phyloP scores from a whole-genome alignment of 2,888 invertebrate genomes.

The Andrena fulva region DNA sequence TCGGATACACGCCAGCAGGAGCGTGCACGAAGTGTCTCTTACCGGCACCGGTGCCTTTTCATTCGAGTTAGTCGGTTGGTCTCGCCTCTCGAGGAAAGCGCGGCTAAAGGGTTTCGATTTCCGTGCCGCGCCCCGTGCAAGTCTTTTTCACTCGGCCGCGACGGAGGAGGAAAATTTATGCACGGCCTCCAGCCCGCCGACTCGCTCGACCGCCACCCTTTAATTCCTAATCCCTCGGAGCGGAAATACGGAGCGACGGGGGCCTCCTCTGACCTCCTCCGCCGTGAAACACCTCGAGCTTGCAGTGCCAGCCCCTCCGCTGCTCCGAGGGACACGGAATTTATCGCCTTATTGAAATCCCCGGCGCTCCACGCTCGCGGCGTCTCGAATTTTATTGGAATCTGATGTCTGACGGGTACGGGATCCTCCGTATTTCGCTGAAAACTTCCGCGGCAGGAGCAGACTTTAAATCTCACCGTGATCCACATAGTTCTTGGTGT shows the following conservation, averaged over 20 bases:
- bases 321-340: too few species aligned
- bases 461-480: too few species aligned
- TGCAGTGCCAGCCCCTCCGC: too few species aligned
- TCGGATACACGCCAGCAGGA: conserved; percentile 68
- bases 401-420: too few species aligned
- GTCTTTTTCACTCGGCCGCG: conserved; percentile 37
- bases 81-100: conserved; percentile 65
- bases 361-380: too few species aligned
- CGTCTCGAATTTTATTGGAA: too few species aligned
- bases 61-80: conserved; percentile 70
- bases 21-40: conserved; percentile 70
- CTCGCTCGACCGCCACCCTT: conserved; percentile 18
- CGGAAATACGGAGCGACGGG: conserved; percentile 4
- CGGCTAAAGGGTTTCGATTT: conserved; percentile 65
- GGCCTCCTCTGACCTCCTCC: conserved; percentile 4
- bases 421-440: too few species aligned
- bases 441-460: too few species aligned
- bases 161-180: conserved; percentile 46
- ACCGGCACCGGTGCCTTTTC: conserved; percentile 67
- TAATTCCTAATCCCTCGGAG: conserved; percentile 52
- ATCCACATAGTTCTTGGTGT: too few species aligned
- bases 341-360: too few species aligned
- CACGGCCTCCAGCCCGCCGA: conserved; percentile 15
- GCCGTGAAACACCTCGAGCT: conserved; percentile 9
- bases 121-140: conserved; percentile 45